A percentile compares a stretch with the other conserved stretches of the same genome.
Conservation (phyloP, 2,797 vertebrate species). For the Falco biarmicus region DNA sequence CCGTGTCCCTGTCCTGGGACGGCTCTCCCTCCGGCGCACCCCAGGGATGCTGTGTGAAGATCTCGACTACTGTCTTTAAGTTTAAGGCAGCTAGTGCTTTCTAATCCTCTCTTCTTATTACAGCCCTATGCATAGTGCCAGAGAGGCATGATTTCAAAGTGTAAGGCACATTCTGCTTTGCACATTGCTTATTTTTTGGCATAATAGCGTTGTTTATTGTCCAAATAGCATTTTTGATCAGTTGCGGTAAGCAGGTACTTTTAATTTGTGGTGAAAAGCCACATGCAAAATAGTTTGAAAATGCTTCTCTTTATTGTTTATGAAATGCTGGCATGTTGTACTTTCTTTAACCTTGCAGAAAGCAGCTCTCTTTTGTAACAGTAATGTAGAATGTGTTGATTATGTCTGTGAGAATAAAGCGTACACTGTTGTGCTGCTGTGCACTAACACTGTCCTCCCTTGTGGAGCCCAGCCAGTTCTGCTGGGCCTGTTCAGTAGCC, state of each 20-base stretch:
- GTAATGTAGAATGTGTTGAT: not conserved
- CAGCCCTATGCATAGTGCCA: too few species aligned
- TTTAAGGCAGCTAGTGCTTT: too few species aligned
- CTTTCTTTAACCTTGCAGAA: not conserved
- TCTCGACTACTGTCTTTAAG: not conserved
- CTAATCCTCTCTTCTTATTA: too few species aligned
- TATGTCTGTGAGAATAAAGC: not conserved
- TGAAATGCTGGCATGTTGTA: not conserved
- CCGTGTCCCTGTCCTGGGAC: not conserved
- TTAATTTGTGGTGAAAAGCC: not conserved
- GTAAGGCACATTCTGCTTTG: not conserved
- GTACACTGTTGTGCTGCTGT: not conserved
- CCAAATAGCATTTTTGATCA: not conserved
- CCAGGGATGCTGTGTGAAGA: too few species aligned
- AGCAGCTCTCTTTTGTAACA: not conserved
- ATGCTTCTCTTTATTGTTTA: accelerated
- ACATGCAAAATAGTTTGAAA: not conserved
- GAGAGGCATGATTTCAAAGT: not conserved
- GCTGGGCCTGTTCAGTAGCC: not conserved
- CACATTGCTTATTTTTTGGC: too few species aligned
- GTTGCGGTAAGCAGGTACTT: not conserved
- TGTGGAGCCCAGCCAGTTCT: not conserved
- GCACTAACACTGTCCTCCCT: not conserved
- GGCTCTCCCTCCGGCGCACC: accelerated
- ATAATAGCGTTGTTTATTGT: not conserved